A percentile compares a stretch with the other conserved stretches of the same genome.
Conservation (phyloP, 2,797 vertebrate species). For the Trichosurus vulpecula region DNA sequence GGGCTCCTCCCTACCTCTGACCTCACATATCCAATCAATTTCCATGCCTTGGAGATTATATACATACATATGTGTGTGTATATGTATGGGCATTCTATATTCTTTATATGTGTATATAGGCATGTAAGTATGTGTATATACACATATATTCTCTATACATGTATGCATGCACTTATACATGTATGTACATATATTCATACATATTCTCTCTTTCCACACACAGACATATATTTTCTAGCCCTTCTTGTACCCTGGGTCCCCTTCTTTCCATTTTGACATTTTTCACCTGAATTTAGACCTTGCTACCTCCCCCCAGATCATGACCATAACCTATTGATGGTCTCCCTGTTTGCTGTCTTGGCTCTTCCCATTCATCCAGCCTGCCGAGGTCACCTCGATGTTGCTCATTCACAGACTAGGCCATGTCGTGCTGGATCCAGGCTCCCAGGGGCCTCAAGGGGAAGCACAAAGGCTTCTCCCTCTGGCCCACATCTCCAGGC, state of each 20-base stretch:
- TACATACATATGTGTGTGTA: neutral
- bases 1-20: neutral
- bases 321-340: neutral
- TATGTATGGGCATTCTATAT: no score
- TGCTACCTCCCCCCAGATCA: neutral
- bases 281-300: neutral
- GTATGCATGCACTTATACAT: no score
- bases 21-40: neutral
- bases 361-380: neutral
- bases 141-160: no score
- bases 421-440: fast-evolving
- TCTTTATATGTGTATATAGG: no score
- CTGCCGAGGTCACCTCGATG: neutral
- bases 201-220: no score
- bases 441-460: neutral
- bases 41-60: neutral
- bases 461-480: neutral
- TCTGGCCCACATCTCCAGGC: neutral
- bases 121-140: no score
- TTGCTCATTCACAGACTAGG: neutral
- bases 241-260: neutral
- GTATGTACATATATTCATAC: no score
- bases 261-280: neutral
- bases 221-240: neutral
- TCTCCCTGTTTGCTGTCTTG: neutral